Evolutionary conservation across 2,888 invertebrate species (phyloP).

Genomic region (Spicauda simplicius): DNA sequence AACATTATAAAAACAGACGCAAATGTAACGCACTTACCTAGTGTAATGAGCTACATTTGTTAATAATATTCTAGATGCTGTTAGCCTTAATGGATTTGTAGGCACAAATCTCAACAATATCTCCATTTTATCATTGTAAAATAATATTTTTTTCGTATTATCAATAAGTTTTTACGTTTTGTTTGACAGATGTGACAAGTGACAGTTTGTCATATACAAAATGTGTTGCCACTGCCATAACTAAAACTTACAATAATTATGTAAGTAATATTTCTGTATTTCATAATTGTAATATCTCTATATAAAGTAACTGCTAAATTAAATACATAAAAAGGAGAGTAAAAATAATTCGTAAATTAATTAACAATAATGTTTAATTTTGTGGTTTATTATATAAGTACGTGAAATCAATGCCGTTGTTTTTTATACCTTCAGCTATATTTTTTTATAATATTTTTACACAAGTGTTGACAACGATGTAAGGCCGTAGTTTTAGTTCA

Average conservation of each 20-base stretch:
- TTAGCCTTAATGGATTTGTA: constrained; percentile 65
- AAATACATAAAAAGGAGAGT: too few relatives aligned
- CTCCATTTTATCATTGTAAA: constrained; percentile 82
- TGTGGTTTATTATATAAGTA: too few relatives aligned
- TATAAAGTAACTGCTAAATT: too few relatives aligned
- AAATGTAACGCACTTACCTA: constrained; percentile 56
- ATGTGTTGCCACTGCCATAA: background rate
- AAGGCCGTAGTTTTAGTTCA: too few relatives aligned
- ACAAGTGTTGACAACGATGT: too few relatives aligned
- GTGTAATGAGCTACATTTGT: constrained; percentile 77
- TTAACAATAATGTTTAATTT: too few relatives aligned
- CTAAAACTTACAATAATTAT: background rate
- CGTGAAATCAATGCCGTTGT: too few relatives aligned
- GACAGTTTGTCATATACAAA: background rate
- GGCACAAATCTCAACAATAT: constrained; percentile 77
- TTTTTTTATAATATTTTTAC: too few relatives aligned
- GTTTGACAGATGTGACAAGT: constrained; percentile 58
- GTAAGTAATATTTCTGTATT: too few relatives aligned
- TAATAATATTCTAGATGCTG: constrained; percentile 69
- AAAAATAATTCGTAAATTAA: too few relatives aligned
- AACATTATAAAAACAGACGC: constrained; percentile 45
- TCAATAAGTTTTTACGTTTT: constrained; percentile 50
- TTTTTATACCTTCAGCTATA: too few relatives aligned
- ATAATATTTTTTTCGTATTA: constrained; percentile 58
- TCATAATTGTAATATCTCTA: too few relatives aligned